Percentiles rank a stretch among this genome's conserved stretches.
Evolutionary conservation across 2,797 vertebrate species (phyloP).

Genomic region (Crypturellus tataupa): DNA sequence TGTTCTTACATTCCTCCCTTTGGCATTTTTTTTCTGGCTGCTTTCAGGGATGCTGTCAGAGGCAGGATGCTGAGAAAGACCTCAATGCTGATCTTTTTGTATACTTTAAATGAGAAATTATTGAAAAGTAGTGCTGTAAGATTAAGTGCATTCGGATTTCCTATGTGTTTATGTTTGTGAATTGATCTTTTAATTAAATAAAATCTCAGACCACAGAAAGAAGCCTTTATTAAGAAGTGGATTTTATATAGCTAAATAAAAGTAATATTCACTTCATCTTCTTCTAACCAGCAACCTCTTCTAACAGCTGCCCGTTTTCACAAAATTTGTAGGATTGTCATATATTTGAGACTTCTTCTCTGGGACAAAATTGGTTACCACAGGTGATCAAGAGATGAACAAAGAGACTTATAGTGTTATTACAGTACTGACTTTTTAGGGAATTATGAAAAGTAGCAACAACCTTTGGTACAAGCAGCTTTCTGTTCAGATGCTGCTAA

Average conservation of each 20-base stretch:
- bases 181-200: background rate
- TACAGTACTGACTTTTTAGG: slow-evolving; percentile 28
- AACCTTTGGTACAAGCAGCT: slow-evolving; percentile 37
- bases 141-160: background rate
- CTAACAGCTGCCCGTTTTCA: background rate
- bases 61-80: background rate
- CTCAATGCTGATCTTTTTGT: background rate
- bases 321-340: slow-evolving; percentile 15
- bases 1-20: background rate
- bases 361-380: slow-evolving; percentile 33
- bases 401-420: background rate
- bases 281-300: background rate
- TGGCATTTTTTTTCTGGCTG: background rate
- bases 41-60: background rate
- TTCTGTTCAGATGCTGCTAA: slow-evolving; percentile 56
- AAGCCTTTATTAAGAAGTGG: background rate
- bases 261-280: background rate
- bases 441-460: slow-evolving; percentile 34
- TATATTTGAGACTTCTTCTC: slow-evolving; percentile 21
- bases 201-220: background rate
- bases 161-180: background rate
- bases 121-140: background rate
- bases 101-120: background rate
- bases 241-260: background rate
- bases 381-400: slow-evolving; percentile 43